Evolutionary conservation across 2,888 invertebrate genomes (phyloP), one percentile per base, ranked within the genome.

Genomic region (Acrocyrtus sp.): DNA sequence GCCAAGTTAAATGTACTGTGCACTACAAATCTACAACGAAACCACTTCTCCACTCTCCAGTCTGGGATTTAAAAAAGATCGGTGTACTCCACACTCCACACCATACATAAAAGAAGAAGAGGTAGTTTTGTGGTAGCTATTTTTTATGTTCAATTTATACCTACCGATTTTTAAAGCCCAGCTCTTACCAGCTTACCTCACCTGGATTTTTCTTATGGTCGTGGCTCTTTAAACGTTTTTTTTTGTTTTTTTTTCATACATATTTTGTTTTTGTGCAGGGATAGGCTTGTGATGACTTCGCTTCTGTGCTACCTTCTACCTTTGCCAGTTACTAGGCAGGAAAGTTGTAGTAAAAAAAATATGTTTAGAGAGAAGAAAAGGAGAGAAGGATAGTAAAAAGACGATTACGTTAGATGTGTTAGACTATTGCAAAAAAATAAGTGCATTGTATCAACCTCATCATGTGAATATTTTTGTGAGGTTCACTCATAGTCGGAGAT

Each of bases 391-490:
- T 34, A 8, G 34, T 34, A 34, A 34, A n/a, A n/a, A 34, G 34
- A 34, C 5, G 34, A 34, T 34, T 34, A 34, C 34, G 34, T 34
- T 8, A 12, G 5, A 47, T n/a, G n/a, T n/a, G n/a, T n/a, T n/a
- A n/a, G 56, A 47, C 27, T 8, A 26, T 45, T 58, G 58, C 58
- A 58, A 58, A 58, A 56, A 45, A 34, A 34, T 34, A 34, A 34
- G 34, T 34, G 34, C 34, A 34, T 34, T 12, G 34, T 34, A 34
- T 34, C 34, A 34, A 17, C 24, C 21, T 24, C 15, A 21, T 5
- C 17, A 34, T 34, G 27, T 39, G 63, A 53, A 24, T 26, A 10
- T n/a, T n/a, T n/a, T n/a, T 57, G 50, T 53, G 54, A 45, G 61
- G 58, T 66, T 57, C 26, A 26, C 17, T 6, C 21, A 22, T 47